Evolutionary conservation across 2,888 invertebrate genomes (phyloP), one percentile per base, ranked within the genome.

Genomic region (Caenorhabditis becei): DNA sequence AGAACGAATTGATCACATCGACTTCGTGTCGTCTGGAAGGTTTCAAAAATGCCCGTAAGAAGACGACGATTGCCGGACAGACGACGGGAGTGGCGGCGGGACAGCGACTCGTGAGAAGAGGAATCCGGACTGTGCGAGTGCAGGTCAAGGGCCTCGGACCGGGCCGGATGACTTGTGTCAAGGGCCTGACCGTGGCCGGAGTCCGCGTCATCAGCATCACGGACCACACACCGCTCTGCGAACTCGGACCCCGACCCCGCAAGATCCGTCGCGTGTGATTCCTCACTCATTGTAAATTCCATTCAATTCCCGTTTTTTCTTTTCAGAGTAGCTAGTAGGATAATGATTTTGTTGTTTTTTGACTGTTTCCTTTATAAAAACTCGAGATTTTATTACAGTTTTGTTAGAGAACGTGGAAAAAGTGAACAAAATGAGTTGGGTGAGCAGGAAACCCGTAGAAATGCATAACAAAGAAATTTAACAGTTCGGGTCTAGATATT

Each of bases 51-150:
- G 94, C 96, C 0, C 94, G 95, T 87, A 97, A 97, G 92, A 97
- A 97, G 81, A 97, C 97, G 4, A 97, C 96, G 91, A 95, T 97
- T 89, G 97, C 97, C 47, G 97, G 97, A 1, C 87, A 98, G 92
- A 95, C 97, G 14, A 95, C 97, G 26, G 97, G 96, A 26, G 94
- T 96, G 69, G 94, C 93, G 75, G 92, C 96, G 87, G 95, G 95
- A 85, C 92, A 93, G 77, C 74, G 89, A 47, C 82, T 89, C 24
- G 83, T 88, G 35, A 85, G 91, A 84, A 59, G 88, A 70, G 92
- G 92, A 24, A 84, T 92, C 32, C 86, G 86, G 35, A 88, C 89
- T 23, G 91, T 92, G 32, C 83, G 89, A 14, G 89, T 91, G 11
- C 63, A 85, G 72, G 87, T 90, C 26, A 91, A 90, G 78, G 92